phyloP scores from a whole-genome alignment of 2,888 invertebrate species.

The Acleris emargana region DNA sequence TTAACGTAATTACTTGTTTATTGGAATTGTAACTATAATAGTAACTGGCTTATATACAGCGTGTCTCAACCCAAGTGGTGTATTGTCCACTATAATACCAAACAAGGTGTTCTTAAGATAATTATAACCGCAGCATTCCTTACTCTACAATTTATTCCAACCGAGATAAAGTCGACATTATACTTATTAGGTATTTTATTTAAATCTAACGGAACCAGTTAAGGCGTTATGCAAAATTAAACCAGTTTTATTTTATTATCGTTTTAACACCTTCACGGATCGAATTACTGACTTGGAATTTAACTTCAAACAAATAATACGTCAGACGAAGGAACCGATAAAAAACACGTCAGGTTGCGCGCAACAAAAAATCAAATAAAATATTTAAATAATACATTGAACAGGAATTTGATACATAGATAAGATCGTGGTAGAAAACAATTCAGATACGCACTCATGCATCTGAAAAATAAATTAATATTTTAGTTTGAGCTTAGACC shows the following conservation, averaged over 20 bases:
- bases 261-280: constrained; percentile 23
- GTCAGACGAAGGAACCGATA: constrained; percentile 6
- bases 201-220: constrained; percentile 30
- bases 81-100: too few relatives aligned
- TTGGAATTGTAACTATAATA: too few relatives aligned
- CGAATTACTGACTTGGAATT: constrained; percentile 18
- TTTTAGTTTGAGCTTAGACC: too few relatives aligned
- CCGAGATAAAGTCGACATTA: constrained; percentile 11
- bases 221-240: constrained; percentile 21
- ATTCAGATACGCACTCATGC: too few relatives aligned
- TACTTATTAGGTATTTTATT: constrained; percentile 19
- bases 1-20: too few relatives aligned
- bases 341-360: constrained; percentile 1
- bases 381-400: not conserved
- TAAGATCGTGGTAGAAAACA: too few relatives aligned
- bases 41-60: too few relatives aligned
- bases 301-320: constrained; percentile 15
- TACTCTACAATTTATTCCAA: not conserved
- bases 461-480: too few relatives aligned
- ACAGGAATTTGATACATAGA: too few relatives aligned
- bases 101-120: not conserved
- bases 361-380: not conserved
- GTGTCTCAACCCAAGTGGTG: too few relatives aligned
- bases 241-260: constrained; percentile 27
- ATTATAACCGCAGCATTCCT: constrained; percentile 1